Conservation (phyloP, 2,113 vertebrate genomes). For the Anser cygnoides region DNA sequence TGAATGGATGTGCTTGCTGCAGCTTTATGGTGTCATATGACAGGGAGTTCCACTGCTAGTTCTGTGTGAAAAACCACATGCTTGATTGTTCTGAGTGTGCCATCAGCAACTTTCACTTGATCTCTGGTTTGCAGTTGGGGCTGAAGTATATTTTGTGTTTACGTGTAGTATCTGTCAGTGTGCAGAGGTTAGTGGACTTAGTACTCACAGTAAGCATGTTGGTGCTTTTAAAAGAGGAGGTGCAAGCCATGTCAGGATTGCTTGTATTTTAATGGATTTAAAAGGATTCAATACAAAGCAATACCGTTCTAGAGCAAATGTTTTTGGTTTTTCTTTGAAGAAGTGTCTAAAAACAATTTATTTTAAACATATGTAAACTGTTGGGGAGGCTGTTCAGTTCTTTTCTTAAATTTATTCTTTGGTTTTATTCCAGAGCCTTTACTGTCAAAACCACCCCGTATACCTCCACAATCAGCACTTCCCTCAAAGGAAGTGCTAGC, state of each 20-base stretch:
- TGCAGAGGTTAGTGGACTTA: not conserved
- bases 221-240: not conserved
- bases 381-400: not conserved
- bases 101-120: not conserved
- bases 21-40: not conserved
- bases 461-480: not conserved
- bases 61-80: not conserved
- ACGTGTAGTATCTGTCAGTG: rapidly evolving
- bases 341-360: not conserved
- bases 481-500: constrained; percentile 59
- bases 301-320: not conserved
- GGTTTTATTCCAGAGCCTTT: constrained; percentile 58
- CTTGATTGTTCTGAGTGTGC: not conserved
- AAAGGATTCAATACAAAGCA: not conserved
- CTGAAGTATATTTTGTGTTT: rapidly evolving
- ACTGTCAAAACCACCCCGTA: constrained; percentile 19
- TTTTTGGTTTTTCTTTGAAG: not conserved
- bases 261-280: not conserved
- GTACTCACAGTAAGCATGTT: not conserved
- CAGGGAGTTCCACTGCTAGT: not conserved
- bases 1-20: not conserved
- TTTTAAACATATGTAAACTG: not conserved
- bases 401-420: not conserved
- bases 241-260: rapidly evolving
- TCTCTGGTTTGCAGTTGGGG: not conserved